These are phyloP conservation scores for Neoaliturus tenellus DNA, from an alignment of 2,888 invertebrate genomes.

Conservation along the genomic window DNA sequence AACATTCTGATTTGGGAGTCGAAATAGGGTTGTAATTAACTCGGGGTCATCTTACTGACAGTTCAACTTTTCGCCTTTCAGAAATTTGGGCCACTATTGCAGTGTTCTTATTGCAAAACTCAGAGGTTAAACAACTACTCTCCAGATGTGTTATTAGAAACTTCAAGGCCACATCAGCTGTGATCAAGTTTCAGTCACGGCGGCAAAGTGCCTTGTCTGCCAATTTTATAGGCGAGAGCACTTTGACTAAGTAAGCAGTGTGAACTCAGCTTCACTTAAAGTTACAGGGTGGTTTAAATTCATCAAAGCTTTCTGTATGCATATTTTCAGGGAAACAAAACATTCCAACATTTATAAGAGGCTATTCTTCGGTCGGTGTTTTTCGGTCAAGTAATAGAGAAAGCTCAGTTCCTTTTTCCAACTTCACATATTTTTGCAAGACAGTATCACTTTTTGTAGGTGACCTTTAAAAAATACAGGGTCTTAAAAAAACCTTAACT, in stretches of 20 bases:
- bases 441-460: constrained; percentile 8
- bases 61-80: constrained; percentile 37
- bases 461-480: constrained; percentile 16
- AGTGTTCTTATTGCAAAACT: background rate
- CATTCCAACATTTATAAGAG: constrained; percentile 20
- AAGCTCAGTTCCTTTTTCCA: constrained; percentile 30
- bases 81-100: background rate
- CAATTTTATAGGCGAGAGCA: constrained; percentile 20
- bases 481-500: no score
- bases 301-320: constrained; percentile 42
- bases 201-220: constrained; percentile 43
- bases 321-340: constrained; percentile 27
- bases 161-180: constrained; percentile 28
- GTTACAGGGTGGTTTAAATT: constrained; percentile 20
- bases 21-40: background rate
- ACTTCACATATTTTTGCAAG: constrained; percentile 6
- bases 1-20: background rate
- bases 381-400: constrained; percentile 34
- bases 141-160: constrained; percentile 6
- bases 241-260: background rate
- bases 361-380: constrained; percentile 39
- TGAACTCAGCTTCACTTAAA: constrained; percentile 11
- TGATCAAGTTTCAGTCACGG: constrained; percentile 24
- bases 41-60: background rate
- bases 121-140: background rate